Evolutionary conservation across 2,888 invertebrate species (phyloP).

Genomic region (Caenorhabditis auriculariae): DNA sequence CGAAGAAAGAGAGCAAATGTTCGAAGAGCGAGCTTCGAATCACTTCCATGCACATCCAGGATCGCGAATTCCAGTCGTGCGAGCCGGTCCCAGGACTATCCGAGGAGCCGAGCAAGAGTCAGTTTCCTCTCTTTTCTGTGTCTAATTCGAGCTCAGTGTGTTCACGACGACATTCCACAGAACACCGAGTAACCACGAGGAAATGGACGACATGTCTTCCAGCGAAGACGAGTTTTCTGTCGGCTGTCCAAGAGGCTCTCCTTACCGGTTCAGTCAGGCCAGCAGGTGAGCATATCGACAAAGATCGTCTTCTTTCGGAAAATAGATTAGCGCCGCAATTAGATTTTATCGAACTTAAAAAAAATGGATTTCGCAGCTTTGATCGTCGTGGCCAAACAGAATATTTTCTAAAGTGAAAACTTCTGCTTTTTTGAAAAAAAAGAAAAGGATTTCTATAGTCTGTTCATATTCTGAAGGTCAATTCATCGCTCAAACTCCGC

Average conservation of each 20-base stretch:
- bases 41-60: constrained; percentile 11
- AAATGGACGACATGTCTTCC: constrained; percentile 6
- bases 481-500: no score
- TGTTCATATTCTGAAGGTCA: no score
- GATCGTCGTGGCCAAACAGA: no score
- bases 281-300: constrained; percentile 16
- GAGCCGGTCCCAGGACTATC: constrained; percentile 20
- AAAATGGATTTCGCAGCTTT: no score
- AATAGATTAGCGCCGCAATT: no score
- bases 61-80: constrained; percentile 7
- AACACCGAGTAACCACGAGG: neutral
- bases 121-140: constrained; percentile 9
- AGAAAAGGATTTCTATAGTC: no score
- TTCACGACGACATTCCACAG: constrained; percentile 1
- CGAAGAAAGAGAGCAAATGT: constrained; percentile 11
- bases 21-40: constrained; percentile 7
- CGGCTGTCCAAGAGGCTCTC: constrained; percentile 28
- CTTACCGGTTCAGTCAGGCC: constrained; percentile 39
- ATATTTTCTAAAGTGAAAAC: no score
- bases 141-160: constrained; percentile 20
- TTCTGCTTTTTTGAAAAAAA: no score
- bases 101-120: constrained; percentile 23
- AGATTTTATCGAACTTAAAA: no score
- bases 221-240: constrained; percentile 21
- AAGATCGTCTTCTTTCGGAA: no score